Evolutionary conservation across 2,797 vertebrate species (phyloP), one percentile per base, ranked within the genome.

Genomic region (Urocyon cinereoargenteus): DNA sequence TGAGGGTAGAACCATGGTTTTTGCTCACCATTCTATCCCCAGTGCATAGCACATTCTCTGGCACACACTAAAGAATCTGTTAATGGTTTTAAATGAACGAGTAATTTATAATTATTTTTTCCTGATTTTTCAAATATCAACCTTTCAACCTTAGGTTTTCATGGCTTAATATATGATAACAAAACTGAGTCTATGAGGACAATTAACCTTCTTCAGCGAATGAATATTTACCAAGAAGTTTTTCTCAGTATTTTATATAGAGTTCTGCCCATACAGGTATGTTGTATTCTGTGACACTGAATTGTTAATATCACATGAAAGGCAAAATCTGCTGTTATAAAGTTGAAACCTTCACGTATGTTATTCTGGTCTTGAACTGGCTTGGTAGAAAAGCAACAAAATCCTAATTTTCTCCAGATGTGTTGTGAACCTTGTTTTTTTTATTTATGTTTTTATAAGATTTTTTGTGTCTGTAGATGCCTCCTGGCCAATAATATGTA

Each of bases 201-300:
- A 97, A 99, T 99, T 98, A 99, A 99, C 98, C 99, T 99, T 98
- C 99, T 99, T 82, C 99, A 99, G 98, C 99, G 99, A 97, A 99
- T 99, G 99, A 99, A 99, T 98, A 99, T 99, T 98, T 99, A 99
- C 99, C 99, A 99, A 97, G 99, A 99, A 98, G 99, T 99, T 97
- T 98, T 99, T 96, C 99, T 99, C 98, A 99, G 99, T 90, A 97
- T 99, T 98, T 99, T 99, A 96, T 99, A 99, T 98, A 99, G 99
- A 98, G 95, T 99, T 96, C 98, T 99, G 94, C 99, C 99, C 95
- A 98, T 99, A 96, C 99, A 99, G 99, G 99, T 99, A 99, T 92
- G 98, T 97, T 79, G 92, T 95, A 66, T 83, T 97, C 93, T 85
- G 97, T 93, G 94, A 49, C 66, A 13, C 0, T 28, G 59, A 57